Evolutionary conservation across 2,113 vertebrate species (phyloP).

Genomic region (Caloenas nicobarica): DNA sequence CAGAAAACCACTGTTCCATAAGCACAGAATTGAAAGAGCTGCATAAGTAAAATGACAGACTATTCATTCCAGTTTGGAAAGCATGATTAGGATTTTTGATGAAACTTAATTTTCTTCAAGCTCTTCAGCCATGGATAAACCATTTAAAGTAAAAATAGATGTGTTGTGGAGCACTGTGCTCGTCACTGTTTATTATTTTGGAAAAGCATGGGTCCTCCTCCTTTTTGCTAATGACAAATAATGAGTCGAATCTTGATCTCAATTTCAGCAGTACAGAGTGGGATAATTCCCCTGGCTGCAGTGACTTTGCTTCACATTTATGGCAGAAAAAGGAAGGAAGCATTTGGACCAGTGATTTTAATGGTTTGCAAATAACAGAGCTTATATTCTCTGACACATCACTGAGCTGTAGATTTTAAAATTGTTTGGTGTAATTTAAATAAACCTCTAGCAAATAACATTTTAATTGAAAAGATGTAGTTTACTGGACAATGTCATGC

Average conservation of each 20-base stretch:
- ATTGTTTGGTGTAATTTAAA: conserved; percentile 40
- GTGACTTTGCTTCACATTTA: not conserved
- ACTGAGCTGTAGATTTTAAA: conserved; percentile 28
- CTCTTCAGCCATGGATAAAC: conserved; percentile 61
- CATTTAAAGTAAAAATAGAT: conserved; percentile 73
- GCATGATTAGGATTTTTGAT: conserved; percentile 66
- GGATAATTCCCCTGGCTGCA: not conserved
- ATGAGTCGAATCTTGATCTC: conserved; percentile 19
- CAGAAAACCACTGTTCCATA: conserved; percentile 63
- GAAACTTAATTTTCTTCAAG: conserved; percentile 70
- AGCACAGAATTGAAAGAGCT: conserved; percentile 56
- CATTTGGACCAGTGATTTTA: not conserved
- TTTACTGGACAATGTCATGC: conserved; percentile 31
- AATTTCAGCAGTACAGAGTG: not conserved
- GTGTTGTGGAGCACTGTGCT: conserved; percentile 10
- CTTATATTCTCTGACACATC: not conserved
- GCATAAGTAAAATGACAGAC: conserved; percentile 68
- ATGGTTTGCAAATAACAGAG: not conserved
- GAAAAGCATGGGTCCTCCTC: not conserved
- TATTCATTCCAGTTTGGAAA: conserved; percentile 75
- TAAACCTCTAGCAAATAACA: conserved; percentile 44
- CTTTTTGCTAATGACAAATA: conserved; percentile 46
- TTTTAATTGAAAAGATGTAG: conserved; percentile 63
- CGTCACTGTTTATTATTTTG: conserved; percentile 67
- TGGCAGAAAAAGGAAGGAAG: not conserved